Evolutionary conservation across 2,888 invertebrate genomes (phyloP).

Genomic region (Periphyllus acericola): DNA sequence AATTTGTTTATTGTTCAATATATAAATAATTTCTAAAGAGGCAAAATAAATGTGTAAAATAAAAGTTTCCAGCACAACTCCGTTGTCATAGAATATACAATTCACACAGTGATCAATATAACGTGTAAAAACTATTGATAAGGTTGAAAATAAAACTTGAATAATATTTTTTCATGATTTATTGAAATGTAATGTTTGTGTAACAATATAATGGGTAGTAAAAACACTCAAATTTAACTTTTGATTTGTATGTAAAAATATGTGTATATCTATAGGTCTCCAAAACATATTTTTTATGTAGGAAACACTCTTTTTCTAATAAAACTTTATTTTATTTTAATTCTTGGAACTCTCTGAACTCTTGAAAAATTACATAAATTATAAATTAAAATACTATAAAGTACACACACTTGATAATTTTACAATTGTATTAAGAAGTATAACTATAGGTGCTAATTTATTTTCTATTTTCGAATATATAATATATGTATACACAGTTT

Average conservation of each 20-base stretch:
- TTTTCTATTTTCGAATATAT: too few species aligned
- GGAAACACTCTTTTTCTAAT: background rate
- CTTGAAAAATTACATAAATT: too few species aligned
- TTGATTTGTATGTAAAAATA: background rate
- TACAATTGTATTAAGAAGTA: too few species aligned
- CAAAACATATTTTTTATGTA: background rate
- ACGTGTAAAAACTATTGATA: background rate
- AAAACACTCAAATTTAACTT: background rate
- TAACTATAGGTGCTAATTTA: too few species aligned
- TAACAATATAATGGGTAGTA: background rate
- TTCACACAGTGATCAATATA: background rate
- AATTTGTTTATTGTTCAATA: constrained; percentile 24
- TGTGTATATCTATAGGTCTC: background rate
- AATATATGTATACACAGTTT: too few species aligned
- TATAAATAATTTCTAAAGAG: background rate
- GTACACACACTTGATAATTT: too few species aligned
- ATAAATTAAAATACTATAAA: too few species aligned
- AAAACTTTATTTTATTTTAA: background rate
- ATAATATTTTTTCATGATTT: background rate
- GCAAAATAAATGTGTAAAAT: background rate
- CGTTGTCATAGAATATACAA: background rate
- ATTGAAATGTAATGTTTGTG: background rate
- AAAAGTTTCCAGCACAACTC: constrained; percentile 3
- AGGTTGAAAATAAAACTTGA: background rate
- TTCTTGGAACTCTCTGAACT: background rate